Evolutionary conservation across 2,113 vertebrate genomes (phyloP).

Genomic region (Penelope pileata): DNA sequence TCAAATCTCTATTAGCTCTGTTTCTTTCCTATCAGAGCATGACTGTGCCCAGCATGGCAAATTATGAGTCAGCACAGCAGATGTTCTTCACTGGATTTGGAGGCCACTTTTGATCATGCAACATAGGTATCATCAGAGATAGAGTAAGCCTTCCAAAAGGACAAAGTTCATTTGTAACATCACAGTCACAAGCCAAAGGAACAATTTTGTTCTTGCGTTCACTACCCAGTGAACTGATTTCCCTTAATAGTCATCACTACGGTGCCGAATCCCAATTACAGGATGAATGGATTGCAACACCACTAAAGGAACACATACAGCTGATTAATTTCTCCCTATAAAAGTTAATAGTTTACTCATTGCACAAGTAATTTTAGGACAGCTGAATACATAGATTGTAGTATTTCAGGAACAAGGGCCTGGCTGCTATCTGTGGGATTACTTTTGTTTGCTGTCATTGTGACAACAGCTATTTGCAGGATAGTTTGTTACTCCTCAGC

Average conservation of each 20-base stretch:
- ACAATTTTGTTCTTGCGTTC: background rate
- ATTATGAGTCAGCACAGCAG: background rate
- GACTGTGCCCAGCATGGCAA: accelerated
- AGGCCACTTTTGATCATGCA: background rate
- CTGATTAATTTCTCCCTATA: background rate
- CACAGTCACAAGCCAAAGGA: background rate
- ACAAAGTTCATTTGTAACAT: background rate
- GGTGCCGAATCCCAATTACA: background rate
- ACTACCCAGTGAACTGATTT: background rate
- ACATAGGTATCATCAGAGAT: accelerated
- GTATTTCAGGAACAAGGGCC: background rate
- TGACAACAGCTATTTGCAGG: background rate
- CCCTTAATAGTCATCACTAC: background rate
- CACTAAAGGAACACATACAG: background rate
- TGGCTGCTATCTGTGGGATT: background rate
- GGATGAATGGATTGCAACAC: background rate
- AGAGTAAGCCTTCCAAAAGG: background rate
- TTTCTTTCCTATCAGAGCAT: background rate
- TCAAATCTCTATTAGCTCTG: background rate
- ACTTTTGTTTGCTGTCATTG: background rate
- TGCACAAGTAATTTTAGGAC: background rate
- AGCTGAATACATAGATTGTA: background rate
- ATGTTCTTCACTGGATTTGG: background rate
- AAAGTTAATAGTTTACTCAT: background rate
- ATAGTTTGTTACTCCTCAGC: background rate